Evolutionary conservation across 2,797 vertebrate genomes (phyloP), one percentile per base, ranked within the genome.

Genomic region (Nyctibius grandis): DNA sequence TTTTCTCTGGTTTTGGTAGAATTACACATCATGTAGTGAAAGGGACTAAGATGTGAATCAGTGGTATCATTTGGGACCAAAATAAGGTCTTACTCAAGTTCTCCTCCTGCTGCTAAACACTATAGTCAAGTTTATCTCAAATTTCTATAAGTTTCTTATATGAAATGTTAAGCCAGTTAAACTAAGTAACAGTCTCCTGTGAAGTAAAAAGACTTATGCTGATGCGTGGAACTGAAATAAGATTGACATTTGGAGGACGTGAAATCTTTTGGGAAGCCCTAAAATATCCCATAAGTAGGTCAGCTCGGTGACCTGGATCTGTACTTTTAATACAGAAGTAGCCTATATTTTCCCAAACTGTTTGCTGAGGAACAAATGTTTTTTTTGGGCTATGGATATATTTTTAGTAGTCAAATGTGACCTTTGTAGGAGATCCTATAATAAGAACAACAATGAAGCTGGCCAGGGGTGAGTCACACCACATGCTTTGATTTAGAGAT

Each of bases 231-330:
- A 68, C 54, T 85, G 86, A 64, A 94, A 89, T 23, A 83, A 79
- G 84, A 94, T 83, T 95, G 93, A 77, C 95, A 93, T 97, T 97
- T 98, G 94, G 94, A 97, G 88, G 94, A 82, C 57, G 0, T 85
- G 40, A 65, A 96, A 77, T 83, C 90, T 96, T 96, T 95, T 85
- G 94, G 96, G 93, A 97, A 91, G 74, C 48, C 59, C 93, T 88
- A 94, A 96, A 97, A 97, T 97, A 97, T 91, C 89, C 92, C 45
- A 69, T 78, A 97, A 96, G 78, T 93, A 96, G 90, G 96, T 96
- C 85, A 91, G 67, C 85, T 87, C 42, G 40, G 54, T 97, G 86
- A 96, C 90, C 95, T 90, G 85, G 74, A 95, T 93, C 91, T 89
- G 73, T 95, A 84, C 57, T 83, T 86, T 95, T 92, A 94, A 93